A percentile compares a stretch with the other conserved stretches of the same genome.
Evolutionary conservation across 2,797 vertebrate species (phyloP).

Genomic region (Podarcis lilfordi): DNA sequence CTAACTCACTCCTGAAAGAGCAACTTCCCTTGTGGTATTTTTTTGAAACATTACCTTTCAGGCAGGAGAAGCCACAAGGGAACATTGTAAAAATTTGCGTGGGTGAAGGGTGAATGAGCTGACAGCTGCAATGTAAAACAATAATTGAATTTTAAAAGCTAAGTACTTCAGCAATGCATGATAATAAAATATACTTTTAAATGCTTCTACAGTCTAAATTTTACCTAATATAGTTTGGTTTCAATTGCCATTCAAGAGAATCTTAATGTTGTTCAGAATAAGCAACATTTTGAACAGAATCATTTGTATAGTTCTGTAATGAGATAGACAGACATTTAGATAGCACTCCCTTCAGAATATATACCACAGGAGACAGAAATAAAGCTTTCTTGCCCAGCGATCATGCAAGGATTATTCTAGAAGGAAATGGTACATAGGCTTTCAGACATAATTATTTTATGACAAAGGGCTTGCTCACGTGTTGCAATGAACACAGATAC

Average conservation of each 20-base stretch:
- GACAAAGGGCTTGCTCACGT: no score
- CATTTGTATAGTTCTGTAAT: conserved; percentile 29
- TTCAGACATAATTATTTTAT: background rate
- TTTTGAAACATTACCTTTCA: conserved; percentile 41
- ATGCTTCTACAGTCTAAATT: conserved; percentile 59
- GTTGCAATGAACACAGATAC: no score
- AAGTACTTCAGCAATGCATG: conserved; percentile 51
- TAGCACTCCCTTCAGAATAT: conserved; percentile 27
- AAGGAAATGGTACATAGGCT: background rate
- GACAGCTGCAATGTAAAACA: conserved; percentile 61
- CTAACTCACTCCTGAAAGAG: conserved; percentile 34
- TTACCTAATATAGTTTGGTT: conserved; percentile 65
- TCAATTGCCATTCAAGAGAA: conserved; percentile 61
- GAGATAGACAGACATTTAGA: conserved; percentile 11
- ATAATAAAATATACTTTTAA: conserved; percentile 64
- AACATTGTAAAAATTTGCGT: conserved; percentile 17
- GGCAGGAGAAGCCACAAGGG: conserved; percentile 49
- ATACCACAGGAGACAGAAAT: conserved; percentile 2
- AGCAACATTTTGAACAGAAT: conserved; percentile 40
- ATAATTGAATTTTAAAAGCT: conserved; percentile 67
- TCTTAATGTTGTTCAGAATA: conserved; percentile 41
- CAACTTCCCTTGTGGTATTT: conserved; percentile 37
- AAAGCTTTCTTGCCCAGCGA: no score
- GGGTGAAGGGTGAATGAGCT: conserved; percentile 60
- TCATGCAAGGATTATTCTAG: background rate